Evolutionary conservation across 2,797 vertebrate genomes (phyloP), one percentile per base, ranked within the genome.

Genomic region (Lithobates pipiens): DNA sequence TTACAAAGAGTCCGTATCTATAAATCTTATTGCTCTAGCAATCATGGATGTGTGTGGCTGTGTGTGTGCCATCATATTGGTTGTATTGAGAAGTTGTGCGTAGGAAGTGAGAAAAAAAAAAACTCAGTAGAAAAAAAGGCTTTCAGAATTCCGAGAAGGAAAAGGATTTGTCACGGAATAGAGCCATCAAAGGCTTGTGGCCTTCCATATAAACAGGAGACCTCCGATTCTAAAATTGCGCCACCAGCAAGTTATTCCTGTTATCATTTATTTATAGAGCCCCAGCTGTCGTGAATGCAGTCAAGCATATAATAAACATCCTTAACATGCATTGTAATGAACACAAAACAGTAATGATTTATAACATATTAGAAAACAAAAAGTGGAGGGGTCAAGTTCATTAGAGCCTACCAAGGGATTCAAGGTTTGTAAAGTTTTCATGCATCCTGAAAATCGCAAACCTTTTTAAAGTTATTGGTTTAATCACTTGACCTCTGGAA

Each of bases 11-110:
- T 72, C 29, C 29, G 25, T 15, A 73, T 73, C 70, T 63, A 34
- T 72, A 74, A 82, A 82, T 72, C 70, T 63, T 82, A 54, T 18
- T 42, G 42, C 27, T 61, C 46, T 3, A 46, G 68, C 15, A 23
- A n/a, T 65, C 39, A 71, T 29, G 44, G 44, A 80, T 71, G 44
- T 70, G 29, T 57, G 16, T 11, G 18, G 46, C 13, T 71, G 29
- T 16, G 68, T 50, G 25, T 15, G 18, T 57, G 10, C 2, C 68
- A 57, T 27, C 65, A 67, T 29, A 67, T 29, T 1, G 25, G 65
- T 15, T 65, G 9, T 23, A 65, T 25, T 25, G 8, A 25, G 61
- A n/a, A 65, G 61, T 25, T 21, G n/a, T 65, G n/a, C 23, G 44
- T 29, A 6, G 39, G 11, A 50, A 13, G n/a, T 46, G 2, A 46